Evolutionary conservation across 2,888 invertebrate species (phyloP).

Genomic region (Rhingia campestris): DNA sequence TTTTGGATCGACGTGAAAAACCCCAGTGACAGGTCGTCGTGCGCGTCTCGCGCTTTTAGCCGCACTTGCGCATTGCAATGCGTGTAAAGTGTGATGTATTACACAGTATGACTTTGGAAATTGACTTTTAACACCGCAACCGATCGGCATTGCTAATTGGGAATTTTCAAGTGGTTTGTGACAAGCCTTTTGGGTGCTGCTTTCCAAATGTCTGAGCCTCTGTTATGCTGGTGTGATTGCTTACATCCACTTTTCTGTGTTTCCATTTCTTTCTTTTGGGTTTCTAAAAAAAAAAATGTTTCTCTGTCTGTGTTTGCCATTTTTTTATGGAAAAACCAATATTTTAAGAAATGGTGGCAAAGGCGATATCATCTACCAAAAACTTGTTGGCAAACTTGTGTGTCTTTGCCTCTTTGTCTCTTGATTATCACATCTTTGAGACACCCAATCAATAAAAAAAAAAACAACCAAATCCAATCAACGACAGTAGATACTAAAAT

Average conservation of each 20-base stretch:
- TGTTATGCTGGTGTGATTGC: not conserved
- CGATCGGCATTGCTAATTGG: constrained; percentile 14
- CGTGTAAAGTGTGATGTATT: constrained; percentile 40
- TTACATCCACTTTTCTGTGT: constrained; percentile 2
- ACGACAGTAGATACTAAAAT: constrained; percentile 43
- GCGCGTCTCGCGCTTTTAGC: constrained; percentile 21
- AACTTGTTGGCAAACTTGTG: constrained; percentile 54
- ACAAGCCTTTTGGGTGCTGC: constrained; percentile 17
- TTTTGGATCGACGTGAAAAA: constrained; percentile 57
- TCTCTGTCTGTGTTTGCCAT: not conserved
- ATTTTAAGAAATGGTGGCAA: constrained; percentile 54
- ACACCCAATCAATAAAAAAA: constrained; percentile 27
- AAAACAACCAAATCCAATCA: not conserved
- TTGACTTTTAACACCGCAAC: constrained; percentile 23
- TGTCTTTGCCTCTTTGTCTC: constrained; percentile 53
- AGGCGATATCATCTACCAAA: constrained; percentile 47
- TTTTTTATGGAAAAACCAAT: constrained; percentile 62
- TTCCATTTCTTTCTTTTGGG: constrained; percentile 38
- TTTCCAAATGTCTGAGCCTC: constrained; percentile 6
- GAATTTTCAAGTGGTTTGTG: constrained; percentile 17
- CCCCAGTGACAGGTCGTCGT: constrained; percentile 42
- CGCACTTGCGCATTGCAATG: constrained; percentile 33
- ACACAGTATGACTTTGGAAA: constrained; percentile 44
- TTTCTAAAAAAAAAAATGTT: constrained; percentile 10
- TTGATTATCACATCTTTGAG: constrained; percentile 63